Base-by-base conservation (phyloP, 2,797 vertebrate species). In the Harpagifer antarcticus region DNA sequence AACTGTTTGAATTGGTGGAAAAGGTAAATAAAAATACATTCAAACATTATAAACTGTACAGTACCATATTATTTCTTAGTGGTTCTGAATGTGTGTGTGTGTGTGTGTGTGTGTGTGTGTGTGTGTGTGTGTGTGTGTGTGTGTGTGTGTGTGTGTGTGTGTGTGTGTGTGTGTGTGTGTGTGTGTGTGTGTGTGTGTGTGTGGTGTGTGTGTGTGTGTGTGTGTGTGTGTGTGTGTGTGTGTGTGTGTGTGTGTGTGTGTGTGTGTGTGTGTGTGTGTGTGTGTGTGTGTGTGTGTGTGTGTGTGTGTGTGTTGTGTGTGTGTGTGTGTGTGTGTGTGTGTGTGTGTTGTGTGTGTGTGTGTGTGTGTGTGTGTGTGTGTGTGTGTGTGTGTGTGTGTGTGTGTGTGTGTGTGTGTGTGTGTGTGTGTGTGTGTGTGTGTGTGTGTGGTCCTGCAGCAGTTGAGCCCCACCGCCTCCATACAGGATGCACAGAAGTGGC, bases 401-500 rank as follows among this genome's bases (percentile, higher is more conserved):
- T 49, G 37, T 56, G 33, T 55, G 45, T 69, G 6, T 53, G 3
- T 37, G 59, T n/a, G 33, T 20, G 14, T 49, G 37, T 56, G 33
- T 55, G 45, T 69, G 6, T 53, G 3, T 37, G 59, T n/a, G n/a
- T 4, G 33, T 33, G 33, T 20, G 14, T 49, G 37, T 56, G 33
- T 55, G 45, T 69, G 6, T 53, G 3, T 37, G 59, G 3, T 60
- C 10, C 12, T 79, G 53, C 89, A 98, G 97, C 96, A 98, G 93
- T 92, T 98, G 91, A 96, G 96, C 78, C 95, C 97, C 84, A 94
- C 96, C 74, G 95, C 97, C 79, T 96, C 97, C 50, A 97, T 96
- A 92, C 96, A 97, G 93, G 97, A 98, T 83, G 85, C 96, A 20
- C 97, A 98, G 85, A 97, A 98, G 3, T 98, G 97, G 97, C 94